Conservation (phyloP, 2,113 vertebrate species). For the Mesitornis unicolor region DNA sequence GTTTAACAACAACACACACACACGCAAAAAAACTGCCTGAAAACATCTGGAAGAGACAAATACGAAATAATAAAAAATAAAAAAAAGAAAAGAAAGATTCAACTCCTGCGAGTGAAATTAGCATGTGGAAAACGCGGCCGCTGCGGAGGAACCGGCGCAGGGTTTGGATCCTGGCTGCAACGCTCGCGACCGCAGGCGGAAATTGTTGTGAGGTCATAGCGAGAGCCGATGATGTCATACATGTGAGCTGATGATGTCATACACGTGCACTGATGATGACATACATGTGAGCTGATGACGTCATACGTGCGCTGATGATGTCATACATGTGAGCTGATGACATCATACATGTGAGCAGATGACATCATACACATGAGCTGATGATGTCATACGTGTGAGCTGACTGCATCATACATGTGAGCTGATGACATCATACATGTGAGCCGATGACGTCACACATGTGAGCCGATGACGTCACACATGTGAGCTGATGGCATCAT, state of each 20-base stretch:
- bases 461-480: too few relatives aligned
- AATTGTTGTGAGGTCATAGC: not conserved
- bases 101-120: conserved; percentile 74
- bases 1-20: conserved; percentile 80
- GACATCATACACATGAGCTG: too few relatives aligned
- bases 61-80: conserved; percentile 77
- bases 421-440: too few relatives aligned
- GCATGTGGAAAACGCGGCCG: conserved; percentile 69
- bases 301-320: conserved; percentile 22
- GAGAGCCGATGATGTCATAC: not conserved
- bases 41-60: conserved; percentile 85
- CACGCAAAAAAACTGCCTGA: conserved; percentile 79
- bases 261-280: too few relatives aligned
- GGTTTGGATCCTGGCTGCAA: not conserved
- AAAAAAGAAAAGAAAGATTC: conserved; percentile 31
- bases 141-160: conserved; percentile 33
- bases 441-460: too few relatives aligned
- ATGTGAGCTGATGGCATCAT: too few relatives aligned
- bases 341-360: not conserved
- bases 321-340: too few relatives aligned
- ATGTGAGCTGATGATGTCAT: conserved; percentile 1
- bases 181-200: not conserved
- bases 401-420: too few relatives aligned
- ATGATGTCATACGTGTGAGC: not conserved
- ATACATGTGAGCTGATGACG: not conserved